Conservation (phyloP, 2,113 vertebrate genomes). For the Eptesicus fuscus region DNA sequence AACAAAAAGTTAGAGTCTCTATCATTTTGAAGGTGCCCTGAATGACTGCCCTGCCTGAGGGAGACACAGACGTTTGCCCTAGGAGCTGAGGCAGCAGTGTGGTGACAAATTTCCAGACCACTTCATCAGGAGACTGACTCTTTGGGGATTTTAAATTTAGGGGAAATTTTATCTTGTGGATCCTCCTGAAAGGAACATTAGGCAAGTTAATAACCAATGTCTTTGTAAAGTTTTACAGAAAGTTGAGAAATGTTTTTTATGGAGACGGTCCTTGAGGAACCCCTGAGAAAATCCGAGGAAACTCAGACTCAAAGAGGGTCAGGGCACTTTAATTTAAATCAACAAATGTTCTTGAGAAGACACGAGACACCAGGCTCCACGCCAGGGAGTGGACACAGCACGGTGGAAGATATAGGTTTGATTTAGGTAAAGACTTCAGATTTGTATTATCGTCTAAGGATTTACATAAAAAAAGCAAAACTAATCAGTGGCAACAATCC, state of each 20-base stretch:
- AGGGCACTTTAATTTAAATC: not conserved
- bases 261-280: not conserved
- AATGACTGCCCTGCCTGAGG: not conserved
- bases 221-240: not conserved
- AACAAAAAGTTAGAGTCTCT: not conserved
- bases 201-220: not conserved
- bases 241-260: not conserved
- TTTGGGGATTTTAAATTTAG: not conserved
- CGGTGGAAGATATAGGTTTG: fast-evolving
- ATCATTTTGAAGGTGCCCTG: not conserved
- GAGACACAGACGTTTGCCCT: not conserved
- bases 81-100: fast-evolving
- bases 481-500: not conserved
- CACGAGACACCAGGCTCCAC: not conserved
- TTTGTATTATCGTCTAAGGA: not conserved
- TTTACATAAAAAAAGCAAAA: not conserved
- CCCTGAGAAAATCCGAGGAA: not conserved
- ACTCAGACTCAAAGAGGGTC: not conserved
- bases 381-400: not conserved
- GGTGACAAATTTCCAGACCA: not conserved
- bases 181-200: constrained; percentile 32
- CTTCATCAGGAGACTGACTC: not conserved
- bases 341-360: not conserved
- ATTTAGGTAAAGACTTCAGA: not conserved
- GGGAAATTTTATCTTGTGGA: not conserved